phyloP scores from a whole-genome alignment of 2,888 invertebrate species.

The Polydrusus pterygomalis region DNA sequence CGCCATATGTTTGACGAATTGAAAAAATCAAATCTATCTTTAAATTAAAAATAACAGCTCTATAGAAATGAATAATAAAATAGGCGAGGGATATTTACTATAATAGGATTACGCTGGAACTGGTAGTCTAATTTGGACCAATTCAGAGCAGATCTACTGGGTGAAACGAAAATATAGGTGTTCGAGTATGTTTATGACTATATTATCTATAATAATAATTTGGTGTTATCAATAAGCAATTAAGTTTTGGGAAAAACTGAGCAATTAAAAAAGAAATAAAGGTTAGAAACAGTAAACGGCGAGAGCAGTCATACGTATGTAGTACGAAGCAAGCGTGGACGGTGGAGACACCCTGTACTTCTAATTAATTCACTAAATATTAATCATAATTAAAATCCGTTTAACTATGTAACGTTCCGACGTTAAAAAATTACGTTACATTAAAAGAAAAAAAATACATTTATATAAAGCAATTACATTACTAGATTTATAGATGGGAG shows the following conservation, averaged over 20 bases:
- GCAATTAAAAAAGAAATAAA: too few relatives aligned
- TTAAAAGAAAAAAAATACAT: not conserved
- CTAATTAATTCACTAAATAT: slow-evolving; percentile 10
- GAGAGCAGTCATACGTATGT: too few relatives aligned
- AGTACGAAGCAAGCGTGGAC: too few relatives aligned
- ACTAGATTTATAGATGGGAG: too few relatives aligned
- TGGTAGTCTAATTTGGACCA: slow-evolving; percentile 15
- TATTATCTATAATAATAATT: too few relatives aligned
- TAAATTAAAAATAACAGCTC: slow-evolving; percentile 8
- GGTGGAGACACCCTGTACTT: not conserved
- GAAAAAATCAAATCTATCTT: slow-evolving; percentile 24
- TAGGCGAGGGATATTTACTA: slow-evolving; percentile 11
- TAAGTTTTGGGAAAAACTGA: too few relatives aligned
- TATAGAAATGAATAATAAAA: slow-evolving; percentile 17
- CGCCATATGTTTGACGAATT: slow-evolving; percentile 20
- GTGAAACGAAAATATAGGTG: not conserved
- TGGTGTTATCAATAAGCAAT: too few relatives aligned
- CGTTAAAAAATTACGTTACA: slow-evolving; percentile 2
- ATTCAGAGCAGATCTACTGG: slow-evolving; percentile 15
- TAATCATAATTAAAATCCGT: slow-evolving; percentile 18
- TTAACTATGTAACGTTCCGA: not conserved
- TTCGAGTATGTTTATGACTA: too few relatives aligned
- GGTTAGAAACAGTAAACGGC: too few relatives aligned
- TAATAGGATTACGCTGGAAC: slow-evolving; percentile 17
- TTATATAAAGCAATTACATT: not conserved